Conservation (phyloP, 1,140 invertebrate species). For the Onthophagus taurus region DNA sequence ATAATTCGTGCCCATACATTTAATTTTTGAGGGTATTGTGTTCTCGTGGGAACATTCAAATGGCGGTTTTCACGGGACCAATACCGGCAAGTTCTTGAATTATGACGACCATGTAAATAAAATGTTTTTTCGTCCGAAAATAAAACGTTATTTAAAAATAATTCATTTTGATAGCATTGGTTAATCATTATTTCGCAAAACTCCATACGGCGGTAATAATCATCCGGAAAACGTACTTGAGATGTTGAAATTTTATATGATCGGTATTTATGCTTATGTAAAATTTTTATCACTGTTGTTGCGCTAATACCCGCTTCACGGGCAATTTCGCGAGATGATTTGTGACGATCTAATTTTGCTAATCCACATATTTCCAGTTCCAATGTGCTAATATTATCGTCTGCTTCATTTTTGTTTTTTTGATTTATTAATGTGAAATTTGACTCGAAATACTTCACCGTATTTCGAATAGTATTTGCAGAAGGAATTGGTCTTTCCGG, state of each 20-base stretch:
- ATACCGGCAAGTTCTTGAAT: slow-evolving; percentile 1
- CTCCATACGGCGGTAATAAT: neutral
- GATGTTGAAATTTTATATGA: neutral
- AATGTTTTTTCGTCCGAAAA: slow-evolving; percentile 1
- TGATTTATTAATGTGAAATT: too few species aligned
- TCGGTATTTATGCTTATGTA: too few species aligned
- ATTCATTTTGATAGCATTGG: neutral
- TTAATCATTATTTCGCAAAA: neutral
- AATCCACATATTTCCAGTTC: too few species aligned
- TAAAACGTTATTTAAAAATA: neutral
- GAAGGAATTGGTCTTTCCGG: too few species aligned
- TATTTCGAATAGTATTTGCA: too few species aligned
- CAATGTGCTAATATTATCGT: too few species aligned
- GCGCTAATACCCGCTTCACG: too few species aligned
- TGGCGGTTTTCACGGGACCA: neutral
- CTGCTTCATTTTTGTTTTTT: too few species aligned
- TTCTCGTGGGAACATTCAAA: neutral
- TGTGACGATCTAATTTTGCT: too few species aligned
- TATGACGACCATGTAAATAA: neutral
- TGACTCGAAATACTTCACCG: too few species aligned
- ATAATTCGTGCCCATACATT: slow-evolving; percentile 15
- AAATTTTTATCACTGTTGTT: too few species aligned
- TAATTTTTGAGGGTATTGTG: slow-evolving; percentile 11
- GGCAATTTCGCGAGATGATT: too few species aligned
- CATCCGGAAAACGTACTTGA: neutral